phyloP scores from a whole-genome alignment of 2,797 vertebrate species.

The Aulostomus chinensis region DNA sequence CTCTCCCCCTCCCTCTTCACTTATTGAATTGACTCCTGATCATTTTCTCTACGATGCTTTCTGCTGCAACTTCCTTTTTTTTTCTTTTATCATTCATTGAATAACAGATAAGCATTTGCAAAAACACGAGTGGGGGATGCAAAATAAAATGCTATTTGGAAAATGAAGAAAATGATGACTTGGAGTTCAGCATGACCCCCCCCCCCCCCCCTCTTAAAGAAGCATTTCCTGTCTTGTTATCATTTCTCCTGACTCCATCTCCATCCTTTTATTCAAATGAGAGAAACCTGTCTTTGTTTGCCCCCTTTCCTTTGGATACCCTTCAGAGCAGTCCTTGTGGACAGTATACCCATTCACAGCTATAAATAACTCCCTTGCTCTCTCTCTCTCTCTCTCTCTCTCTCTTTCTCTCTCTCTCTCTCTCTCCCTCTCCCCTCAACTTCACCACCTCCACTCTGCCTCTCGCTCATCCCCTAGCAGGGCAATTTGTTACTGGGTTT shows the following conservation, averaged over 20 bases:
- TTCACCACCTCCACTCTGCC: constrained; percentile 17
- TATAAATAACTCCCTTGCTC: constrained; percentile 79
- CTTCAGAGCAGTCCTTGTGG: constrained; percentile 80
- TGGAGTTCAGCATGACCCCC: constrained; percentile 6
- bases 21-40: constrained; percentile 63
- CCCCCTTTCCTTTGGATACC: constrained; percentile 75
- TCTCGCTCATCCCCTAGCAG: constrained; percentile 60
- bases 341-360: constrained; percentile 78
- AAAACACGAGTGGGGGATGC: constrained; percentile 18
- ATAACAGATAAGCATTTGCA: constrained; percentile 24
- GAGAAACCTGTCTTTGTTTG: constrained; percentile 62
- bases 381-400: constrained; percentile 20
- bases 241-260: constrained; percentile 23
- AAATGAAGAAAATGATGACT: constrained; percentile 31
- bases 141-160: too few species aligned
- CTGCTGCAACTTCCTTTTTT: constrained; percentile 23
- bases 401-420: constrained; percentile 8
- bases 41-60: constrained; percentile 54
- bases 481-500: constrained; percentile 58
- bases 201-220: neutral
- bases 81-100: constrained; percentile 3
- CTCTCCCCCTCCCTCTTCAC: constrained; percentile 32
- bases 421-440: constrained; percentile 17
- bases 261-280: constrained; percentile 71
- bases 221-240: constrained; percentile 28